A percentile compares a stretch with the other conserved stretches of the same genome.
Evolutionary conservation across 2,888 invertebrate species (phyloP).

Genomic region (Diloba caeruleocephala): DNA sequence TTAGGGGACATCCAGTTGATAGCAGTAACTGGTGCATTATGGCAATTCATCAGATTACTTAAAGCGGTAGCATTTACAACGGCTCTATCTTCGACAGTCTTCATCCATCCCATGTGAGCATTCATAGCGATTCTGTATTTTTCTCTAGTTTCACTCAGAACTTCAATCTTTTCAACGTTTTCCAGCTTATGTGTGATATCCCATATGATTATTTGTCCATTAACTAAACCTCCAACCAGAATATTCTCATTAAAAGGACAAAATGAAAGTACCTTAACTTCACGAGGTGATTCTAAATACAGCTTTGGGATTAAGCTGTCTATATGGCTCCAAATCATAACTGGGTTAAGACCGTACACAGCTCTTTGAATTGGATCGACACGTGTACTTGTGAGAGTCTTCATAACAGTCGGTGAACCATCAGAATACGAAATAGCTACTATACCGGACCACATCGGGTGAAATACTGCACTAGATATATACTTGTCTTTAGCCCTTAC

Average conservation of each 20-base stretch:
- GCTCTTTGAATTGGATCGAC: slow-evolving; percentile 87
- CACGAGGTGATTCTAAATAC: slow-evolving; percentile 91
- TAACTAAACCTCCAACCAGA: slow-evolving; percentile 92
- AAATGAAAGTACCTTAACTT: slow-evolving; percentile 91
- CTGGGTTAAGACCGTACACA: slow-evolving; percentile 90
- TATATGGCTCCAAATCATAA: slow-evolving; percentile 93
- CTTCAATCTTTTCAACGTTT: slow-evolving; percentile 90
- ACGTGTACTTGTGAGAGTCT: slow-evolving; percentile 68
- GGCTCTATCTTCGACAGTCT: slow-evolving; percentile 88
- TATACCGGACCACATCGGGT: slow-evolving; percentile 92
- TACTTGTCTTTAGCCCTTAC: slow-evolving; percentile 91
- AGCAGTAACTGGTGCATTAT: slow-evolving; percentile 90
- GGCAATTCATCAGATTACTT: slow-evolving; percentile 90
- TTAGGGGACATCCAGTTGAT: slow-evolving; percentile 92
- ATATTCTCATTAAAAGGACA: slow-evolving; percentile 92
- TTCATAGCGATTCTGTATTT: slow-evolving; percentile 90
- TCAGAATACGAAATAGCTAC: slow-evolving; percentile 91
- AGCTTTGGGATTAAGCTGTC: slow-evolving; percentile 92
- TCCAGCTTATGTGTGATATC: slow-evolving; percentile 91
- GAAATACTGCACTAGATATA: slow-evolving; percentile 91
- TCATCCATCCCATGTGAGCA: slow-evolving; percentile 92
- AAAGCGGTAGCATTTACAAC: slow-evolving; percentile 89
- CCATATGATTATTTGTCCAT: slow-evolving; percentile 93
- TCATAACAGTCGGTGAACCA: slow-evolving; percentile 84
- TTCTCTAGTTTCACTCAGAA: slow-evolving; percentile 90